Evolutionary conservation across 2,888 invertebrate species (phyloP).

Genomic region (Electrophaes corylata): DNA sequence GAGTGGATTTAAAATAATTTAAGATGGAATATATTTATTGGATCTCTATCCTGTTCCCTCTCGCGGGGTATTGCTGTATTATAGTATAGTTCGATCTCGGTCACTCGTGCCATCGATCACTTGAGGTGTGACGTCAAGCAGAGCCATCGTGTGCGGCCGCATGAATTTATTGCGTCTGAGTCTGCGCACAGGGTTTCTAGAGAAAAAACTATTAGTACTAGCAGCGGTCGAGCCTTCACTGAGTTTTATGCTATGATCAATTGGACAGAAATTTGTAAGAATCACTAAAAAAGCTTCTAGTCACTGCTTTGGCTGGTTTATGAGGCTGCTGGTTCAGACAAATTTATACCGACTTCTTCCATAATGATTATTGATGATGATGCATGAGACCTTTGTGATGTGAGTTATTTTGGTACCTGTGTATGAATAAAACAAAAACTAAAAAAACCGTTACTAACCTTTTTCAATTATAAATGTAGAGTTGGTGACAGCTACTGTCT

Average conservation of each 20-base stretch:
- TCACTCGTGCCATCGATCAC: slow-evolving; percentile 79
- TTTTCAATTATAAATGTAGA: neutral
- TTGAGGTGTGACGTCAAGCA: slow-evolving; percentile 82
- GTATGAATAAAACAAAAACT: neutral
- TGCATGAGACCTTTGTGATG: too few species aligned
- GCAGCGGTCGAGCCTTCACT: slow-evolving; percentile 24
- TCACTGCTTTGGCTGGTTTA: too few species aligned
- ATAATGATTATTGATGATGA: too few species aligned
- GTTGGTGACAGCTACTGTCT: neutral
- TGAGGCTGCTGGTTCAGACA: too few species aligned
- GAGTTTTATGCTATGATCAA: neutral
- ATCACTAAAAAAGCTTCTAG: neutral
- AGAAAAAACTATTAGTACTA: slow-evolving; percentile 60
- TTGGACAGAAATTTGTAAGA: neutral
- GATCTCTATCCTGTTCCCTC: slow-evolving; percentile 60
- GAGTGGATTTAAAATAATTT: slow-evolving; percentile 80
- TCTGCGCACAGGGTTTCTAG: slow-evolving; percentile 72
- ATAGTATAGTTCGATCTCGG: slow-evolving; percentile 60
- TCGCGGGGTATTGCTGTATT: slow-evolving; percentile 44
- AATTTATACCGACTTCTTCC: too few species aligned
- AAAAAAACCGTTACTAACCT: neutral
- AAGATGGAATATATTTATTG: slow-evolving; percentile 75
- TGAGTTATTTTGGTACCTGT: neutral
- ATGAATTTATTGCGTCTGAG: slow-evolving; percentile 82
- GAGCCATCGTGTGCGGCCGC: slow-evolving; percentile 83